Conservation (phyloP, 2,797 vertebrate species). For the Ctenosaura bakeri region DNA sequence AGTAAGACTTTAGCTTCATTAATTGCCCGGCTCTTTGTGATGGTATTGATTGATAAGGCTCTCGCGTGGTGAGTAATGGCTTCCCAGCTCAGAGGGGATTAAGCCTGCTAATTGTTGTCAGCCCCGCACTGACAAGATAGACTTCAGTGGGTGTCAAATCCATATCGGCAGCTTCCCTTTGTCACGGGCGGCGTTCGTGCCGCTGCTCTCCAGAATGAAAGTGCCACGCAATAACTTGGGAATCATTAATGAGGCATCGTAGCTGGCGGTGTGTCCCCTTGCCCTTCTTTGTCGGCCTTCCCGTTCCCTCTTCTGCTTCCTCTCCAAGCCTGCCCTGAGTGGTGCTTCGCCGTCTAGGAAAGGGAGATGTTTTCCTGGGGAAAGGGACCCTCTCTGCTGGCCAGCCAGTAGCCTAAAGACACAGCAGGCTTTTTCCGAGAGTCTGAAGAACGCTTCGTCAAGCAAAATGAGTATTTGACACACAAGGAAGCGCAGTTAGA, state of each 20-base stretch:
- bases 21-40: conserved; percentile 87
- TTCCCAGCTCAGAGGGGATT: conserved; percentile 85
- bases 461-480: neutral
- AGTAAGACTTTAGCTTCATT: conserved; percentile 88
- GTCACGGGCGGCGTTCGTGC: conserved; percentile 61
- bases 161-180: conserved; percentile 72
- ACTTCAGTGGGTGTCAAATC: conserved; percentile 81
- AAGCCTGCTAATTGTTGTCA: conserved; percentile 90
- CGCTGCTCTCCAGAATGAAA: conserved; percentile 46
- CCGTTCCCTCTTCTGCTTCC: neutral
- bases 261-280: neutral
- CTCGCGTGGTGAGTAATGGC: conserved; percentile 84
- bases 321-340: neutral
- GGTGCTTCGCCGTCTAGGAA: neutral
- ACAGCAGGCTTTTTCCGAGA: neutral
- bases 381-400: rapidly evolving
- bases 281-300: conserved; percentile 9
- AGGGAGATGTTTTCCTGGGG: no score
- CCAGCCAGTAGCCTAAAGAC: neutral
- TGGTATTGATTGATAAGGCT: conserved; percentile 89
- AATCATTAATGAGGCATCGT: conserved; percentile 56
- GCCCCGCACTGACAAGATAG: conserved; percentile 88
- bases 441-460: neutral
- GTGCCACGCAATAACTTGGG: conserved; percentile 53
- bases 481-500: neutral